Conservation (phyloP, 2,797 vertebrate species). For the Paramormyrops hopkinsi region DNA sequence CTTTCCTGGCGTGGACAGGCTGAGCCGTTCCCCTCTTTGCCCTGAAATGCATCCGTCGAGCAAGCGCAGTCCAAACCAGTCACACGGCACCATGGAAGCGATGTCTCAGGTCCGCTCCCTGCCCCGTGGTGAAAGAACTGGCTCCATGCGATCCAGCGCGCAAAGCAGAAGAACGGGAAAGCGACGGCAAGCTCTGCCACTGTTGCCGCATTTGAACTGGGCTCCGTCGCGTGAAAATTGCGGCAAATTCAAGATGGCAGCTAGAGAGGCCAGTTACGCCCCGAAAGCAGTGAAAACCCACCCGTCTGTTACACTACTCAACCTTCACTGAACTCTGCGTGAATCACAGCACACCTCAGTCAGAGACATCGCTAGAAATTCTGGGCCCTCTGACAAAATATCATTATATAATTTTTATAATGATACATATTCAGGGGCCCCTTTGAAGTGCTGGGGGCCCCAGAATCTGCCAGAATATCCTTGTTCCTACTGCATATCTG, state of each 20-base stretch:
- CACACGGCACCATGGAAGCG: neutral
- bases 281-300: neutral
- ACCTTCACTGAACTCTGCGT: neutral
- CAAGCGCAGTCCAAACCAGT: neutral
- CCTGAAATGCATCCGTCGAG: neutral
- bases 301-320: neutral
- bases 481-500: neutral
- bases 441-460: neutral
- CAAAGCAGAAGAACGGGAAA: neutral
- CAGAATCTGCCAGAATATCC: neutral
- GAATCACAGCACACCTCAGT: neutral
- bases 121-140: neutral
- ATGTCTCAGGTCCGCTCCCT: neutral
- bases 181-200: neutral
- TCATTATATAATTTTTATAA: neutral
- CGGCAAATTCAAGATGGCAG: neutral
- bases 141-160: neutral
- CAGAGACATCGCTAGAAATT: neutral
- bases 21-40: neutral
- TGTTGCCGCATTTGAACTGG: neutral
- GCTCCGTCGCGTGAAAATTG: neutral
- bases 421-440: neutral
- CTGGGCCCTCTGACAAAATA: neutral
- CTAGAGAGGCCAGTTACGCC: neutral
- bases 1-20: neutral